phyloP scores from a whole-genome alignment of 2,888 invertebrate species.

The Drosophila eohydei region DNA sequence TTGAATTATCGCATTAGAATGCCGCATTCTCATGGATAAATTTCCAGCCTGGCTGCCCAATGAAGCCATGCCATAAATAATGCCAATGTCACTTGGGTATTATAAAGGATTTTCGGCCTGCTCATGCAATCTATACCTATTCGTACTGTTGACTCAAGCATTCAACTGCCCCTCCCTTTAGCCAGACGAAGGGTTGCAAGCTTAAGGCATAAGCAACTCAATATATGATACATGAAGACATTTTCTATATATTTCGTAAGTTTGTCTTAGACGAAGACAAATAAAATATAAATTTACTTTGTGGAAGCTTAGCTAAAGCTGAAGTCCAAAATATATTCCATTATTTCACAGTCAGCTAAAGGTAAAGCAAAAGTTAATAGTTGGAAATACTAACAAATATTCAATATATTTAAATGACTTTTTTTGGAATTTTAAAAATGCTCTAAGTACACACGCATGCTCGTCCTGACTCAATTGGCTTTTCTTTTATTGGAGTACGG shows the following conservation, averaged over 20 bases:
- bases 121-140: conserved; percentile 26
- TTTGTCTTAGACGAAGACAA: not conserved
- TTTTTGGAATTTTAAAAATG: conserved; percentile 6
- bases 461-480: not conserved
- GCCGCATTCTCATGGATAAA: conserved; percentile 77
- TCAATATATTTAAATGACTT: not conserved
- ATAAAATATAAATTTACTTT: not conserved
- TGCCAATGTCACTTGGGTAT: conserved; percentile 68
- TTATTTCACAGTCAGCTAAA: too few relatives aligned
- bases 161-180: conserved; percentile 18
- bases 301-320: not conserved
- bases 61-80: conserved; percentile 82
- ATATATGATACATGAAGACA: not conserved
- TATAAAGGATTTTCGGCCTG: conserved; percentile 76
- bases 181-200: conserved; percentile 9
- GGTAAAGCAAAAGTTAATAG: too few relatives aligned
- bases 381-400: not conserved
- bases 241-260: not conserved
- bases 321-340: too few relatives aligned
- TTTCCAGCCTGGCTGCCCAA: conserved; percentile 54
- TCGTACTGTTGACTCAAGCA: conserved; percentile 62
- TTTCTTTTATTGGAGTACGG: conserved; percentile 73
- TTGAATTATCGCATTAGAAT: conserved; percentile 83
- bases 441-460: not conserved
- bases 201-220: conserved; percentile 25